Conservation (phyloP, 2,888 invertebrate genomes). For the Crepidodera aurea region DNA sequence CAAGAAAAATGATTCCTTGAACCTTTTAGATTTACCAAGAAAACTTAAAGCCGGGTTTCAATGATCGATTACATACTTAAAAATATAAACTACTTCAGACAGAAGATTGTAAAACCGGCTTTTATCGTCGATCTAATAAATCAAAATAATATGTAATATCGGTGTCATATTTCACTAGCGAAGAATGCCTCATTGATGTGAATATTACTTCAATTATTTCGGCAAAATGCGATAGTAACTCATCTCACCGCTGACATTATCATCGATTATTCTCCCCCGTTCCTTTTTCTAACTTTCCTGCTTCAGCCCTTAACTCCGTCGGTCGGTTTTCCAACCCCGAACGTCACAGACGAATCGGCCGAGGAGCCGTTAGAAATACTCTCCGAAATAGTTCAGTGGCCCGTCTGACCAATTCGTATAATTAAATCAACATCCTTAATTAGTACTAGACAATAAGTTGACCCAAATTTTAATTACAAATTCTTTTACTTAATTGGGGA, state of each 20-base stretch:
- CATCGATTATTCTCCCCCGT: conserved; percentile 29
- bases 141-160: conserved; percentile 19
- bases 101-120: not conserved
- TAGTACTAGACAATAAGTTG: no score
- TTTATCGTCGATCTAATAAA: conserved; percentile 10
- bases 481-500: no score
- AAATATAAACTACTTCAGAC: not conserved
- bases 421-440: no score
- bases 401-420: not conserved
- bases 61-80: no score
- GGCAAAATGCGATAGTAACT: conserved; percentile 27
- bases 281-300: conserved; percentile 27
- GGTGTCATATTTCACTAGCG: conserved; percentile 14
- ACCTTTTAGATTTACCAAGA: no score
- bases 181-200: conserved; percentile 21
- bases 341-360: conserved; percentile 24
- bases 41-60: no score
- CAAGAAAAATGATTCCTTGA: no score
- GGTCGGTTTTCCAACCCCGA: conserved; percentile 15
- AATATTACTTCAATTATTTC: conserved; percentile 28
- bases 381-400: conserved; percentile 14
- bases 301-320: conserved; percentile 19
- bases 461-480: no score
- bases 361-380: conserved; percentile 6
- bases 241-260: conserved; percentile 29